A percentile compares a stretch with the other conserved stretches of the same genome.
These are phyloP conservation scores for Crenichthys baileyi DNA, from an alignment of 2,797 vertebrate species.

Conservation along the genomic window DNA sequence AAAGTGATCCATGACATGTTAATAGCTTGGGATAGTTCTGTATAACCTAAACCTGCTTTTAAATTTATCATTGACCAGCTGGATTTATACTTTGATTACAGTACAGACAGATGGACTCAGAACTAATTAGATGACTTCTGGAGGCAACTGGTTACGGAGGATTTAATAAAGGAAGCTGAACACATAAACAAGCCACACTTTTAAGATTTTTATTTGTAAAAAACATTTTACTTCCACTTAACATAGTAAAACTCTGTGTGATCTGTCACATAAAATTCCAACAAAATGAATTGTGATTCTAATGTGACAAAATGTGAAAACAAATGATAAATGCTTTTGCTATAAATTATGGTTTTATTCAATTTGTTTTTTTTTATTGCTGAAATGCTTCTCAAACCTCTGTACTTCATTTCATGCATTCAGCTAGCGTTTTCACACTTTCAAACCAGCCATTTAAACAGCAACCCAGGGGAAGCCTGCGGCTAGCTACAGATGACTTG, in stretches of 20 bases:
- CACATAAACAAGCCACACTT: background rate
- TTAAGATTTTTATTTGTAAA: background rate
- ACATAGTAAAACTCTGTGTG: background rate
- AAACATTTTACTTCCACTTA: background rate
- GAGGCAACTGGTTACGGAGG: background rate
- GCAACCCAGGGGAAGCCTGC: conserved; percentile 50
- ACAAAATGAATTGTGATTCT: background rate
- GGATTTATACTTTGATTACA: background rate
- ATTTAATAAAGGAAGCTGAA: background rate
- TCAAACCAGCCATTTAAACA: conserved; percentile 48
- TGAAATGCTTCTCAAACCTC: background rate
- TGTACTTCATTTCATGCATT: conserved; percentile 35
- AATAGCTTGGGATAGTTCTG: background rate
- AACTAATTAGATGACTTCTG: background rate
- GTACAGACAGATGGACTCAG: background rate
- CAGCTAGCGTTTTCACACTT: conserved; percentile 65
- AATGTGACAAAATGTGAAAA: too few species aligned
- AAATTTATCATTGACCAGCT: background rate
- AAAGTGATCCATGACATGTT: background rate
- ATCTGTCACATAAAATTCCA: too few species aligned
- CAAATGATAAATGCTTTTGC: background rate
- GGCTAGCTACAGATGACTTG: conserved; percentile 62
- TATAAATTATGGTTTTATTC: conserved; percentile 3
- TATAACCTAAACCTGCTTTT: background rate
- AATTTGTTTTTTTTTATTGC: background rate